These are phyloP conservation scores for Microcebus murinus DNA, from an alignment of 2,113 vertebrate species.

Conservation along the genomic window DNA sequence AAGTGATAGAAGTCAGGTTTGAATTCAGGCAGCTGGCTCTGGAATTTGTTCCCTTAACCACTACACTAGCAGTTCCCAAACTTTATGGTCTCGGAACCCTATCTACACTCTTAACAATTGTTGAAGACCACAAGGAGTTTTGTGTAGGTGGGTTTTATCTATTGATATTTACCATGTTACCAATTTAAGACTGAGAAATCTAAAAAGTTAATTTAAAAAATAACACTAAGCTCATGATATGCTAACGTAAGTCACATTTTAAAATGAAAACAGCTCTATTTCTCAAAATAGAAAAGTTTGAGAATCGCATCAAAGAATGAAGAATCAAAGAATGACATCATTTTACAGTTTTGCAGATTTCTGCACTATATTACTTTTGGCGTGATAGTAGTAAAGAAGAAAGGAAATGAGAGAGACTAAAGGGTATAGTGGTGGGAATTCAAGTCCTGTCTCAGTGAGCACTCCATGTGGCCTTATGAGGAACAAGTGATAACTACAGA, in stretches of 20 bases:
- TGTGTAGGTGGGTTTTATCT: background rate
- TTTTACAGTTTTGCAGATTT: background rate
- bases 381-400: background rate
- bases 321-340: background rate
- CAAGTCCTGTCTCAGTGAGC: background rate
- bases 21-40: background rate
- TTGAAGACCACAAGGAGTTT: background rate
- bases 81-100: background rate
- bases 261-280: constrained; percentile 44
- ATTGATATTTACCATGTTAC: background rate
- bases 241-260: background rate
- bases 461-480: background rate
- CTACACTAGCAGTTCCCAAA: background rate
- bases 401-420: background rate
- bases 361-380: background rate
- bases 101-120: background rate
- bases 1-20: background rate
- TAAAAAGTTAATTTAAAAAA: background rate
- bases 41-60: background rate
- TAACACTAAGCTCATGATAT: background rate
- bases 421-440: background rate
- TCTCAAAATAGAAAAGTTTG: background rate
- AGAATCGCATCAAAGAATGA: background rate
- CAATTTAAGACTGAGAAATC: constrained; percentile 13
- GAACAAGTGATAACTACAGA: background rate